Evolutionary conservation across 2,113 vertebrate genomes (phyloP).

Genomic region (Tylochromis polylepis): DNA sequence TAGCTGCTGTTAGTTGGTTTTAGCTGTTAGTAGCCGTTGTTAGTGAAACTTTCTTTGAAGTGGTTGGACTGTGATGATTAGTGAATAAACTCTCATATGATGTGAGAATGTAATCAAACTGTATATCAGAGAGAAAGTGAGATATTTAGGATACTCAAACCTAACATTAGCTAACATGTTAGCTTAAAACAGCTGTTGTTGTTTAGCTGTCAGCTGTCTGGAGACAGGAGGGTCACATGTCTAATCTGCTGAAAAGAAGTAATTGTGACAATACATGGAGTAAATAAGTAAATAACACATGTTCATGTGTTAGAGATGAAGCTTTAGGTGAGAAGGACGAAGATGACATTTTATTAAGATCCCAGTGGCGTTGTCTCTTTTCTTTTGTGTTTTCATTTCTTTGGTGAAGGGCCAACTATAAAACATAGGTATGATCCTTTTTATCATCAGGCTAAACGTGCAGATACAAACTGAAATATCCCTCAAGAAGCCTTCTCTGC

Average conservation of each 20-base stretch:
- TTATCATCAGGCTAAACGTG: background rate
- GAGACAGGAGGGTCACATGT: background rate
- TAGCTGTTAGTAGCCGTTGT: background rate
- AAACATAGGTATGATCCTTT: background rate
- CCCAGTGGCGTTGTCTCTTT: no score
- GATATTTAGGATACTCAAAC: background rate
- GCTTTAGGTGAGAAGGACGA: no score
- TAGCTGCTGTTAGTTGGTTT: background rate
- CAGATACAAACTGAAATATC: background rate
- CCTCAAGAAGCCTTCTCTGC: no score
- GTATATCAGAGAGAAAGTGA: background rate
- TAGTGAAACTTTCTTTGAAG: background rate
- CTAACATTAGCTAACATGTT: background rate
- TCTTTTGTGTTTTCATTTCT: no score
- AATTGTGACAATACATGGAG: no score
- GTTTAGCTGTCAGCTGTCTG: background rate
- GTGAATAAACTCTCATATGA: background rate
- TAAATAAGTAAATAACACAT: no score
- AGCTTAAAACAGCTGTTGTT: background rate
- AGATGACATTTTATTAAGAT: no score
- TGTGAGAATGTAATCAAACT: background rate
- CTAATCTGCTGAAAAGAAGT: no score
- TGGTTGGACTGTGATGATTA: background rate
- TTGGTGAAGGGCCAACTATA: no score
- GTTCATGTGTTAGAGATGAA: no score